phyloP scores from a whole-genome alignment of 2,797 vertebrate genomes.

The Chromobotia macracanthus region DNA sequence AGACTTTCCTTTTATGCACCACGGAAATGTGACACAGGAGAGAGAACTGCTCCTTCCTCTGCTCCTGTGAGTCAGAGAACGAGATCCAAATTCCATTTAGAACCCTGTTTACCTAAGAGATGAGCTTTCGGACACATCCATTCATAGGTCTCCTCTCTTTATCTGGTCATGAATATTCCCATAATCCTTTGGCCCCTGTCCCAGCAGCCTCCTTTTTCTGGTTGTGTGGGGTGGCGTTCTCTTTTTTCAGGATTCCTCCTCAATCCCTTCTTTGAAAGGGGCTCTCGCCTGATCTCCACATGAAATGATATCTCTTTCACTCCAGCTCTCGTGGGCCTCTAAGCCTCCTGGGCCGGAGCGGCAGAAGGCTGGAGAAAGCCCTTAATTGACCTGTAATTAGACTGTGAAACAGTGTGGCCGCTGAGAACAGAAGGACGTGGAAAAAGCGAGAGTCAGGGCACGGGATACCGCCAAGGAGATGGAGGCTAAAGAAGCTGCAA shows the following conservation, averaged over 20 bases:
- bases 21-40: conserved; percentile 65
- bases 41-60: conserved; percentile 67
- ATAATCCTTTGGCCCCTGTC: conserved; percentile 88
- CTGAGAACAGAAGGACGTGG: conserved; percentile 63
- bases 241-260: conserved; percentile 73
- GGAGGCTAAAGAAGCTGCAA: conserved; percentile 39
- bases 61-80: conserved; percentile 68
- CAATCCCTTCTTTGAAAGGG: conserved; percentile 82
- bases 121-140: conserved; percentile 89
- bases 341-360: conserved; percentile 76
- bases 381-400: conserved; percentile 92
- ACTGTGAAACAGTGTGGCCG: conserved; percentile 74
- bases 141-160: conserved; percentile 84
- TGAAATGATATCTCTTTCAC: conserved; percentile 87
- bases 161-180: conserved; percentile 95
- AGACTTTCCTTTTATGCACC: conserved; percentile 68
- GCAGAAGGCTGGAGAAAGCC: conserved; percentile 74
- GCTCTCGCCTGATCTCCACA: conserved; percentile 84
- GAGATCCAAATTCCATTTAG: conserved; percentile 82
- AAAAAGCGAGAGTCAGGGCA: conserved; percentile 54
- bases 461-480: conserved; percentile 48
- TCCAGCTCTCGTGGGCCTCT: conserved; percentile 75
- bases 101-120: conserved; percentile 91
- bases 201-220: conserved; percentile 73
- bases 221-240: conserved; percentile 73